These are phyloP conservation scores for Synanthedon vespiformis DNA, from an alignment of 2,888 invertebrate genomes.

Conservation along the genomic window DNA sequence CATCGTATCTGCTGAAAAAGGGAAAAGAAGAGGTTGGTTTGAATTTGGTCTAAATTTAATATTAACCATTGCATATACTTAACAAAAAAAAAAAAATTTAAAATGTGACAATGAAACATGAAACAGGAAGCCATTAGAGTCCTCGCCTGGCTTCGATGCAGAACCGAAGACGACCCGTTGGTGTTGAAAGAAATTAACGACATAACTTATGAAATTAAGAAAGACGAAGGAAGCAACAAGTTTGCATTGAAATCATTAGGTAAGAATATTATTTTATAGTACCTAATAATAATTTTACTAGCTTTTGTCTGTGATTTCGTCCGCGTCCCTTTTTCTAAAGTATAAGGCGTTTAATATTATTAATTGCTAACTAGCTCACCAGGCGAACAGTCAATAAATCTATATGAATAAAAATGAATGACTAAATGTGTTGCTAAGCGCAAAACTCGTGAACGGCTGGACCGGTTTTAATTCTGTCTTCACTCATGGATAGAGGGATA, in stretches of 20 bases:
- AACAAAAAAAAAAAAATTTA: no score
- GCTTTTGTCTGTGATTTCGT: no score
- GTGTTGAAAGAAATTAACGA: constrained; percentile 33
- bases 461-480: no score
- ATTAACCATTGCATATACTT: background rate
- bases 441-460: no score
- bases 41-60: background rate
- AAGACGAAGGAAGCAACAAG: constrained; percentile 36
- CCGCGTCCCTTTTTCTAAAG: no score
- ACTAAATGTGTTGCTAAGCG: no score
- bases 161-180: constrained; percentile 23
- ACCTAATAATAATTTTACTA: background rate
- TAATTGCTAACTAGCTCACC: no score
- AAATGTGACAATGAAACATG: background rate
- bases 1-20: constrained; percentile 56
- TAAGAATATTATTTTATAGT: constrained; percentile 16
- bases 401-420: no score
- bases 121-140: constrained; percentile 39
- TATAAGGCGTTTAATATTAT: no score
- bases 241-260: constrained; percentile 43
- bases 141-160: constrained; percentile 51
- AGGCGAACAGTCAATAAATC: no score
- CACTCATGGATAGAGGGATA: no score
- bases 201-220: constrained; percentile 37
- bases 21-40: constrained; percentile 45